Evolutionary conservation across 64 coral and sea anemone genomes (phyloP), one percentile per base, ranked within the genome.

Genomic region (Astreopora myriophthalma): DNA sequence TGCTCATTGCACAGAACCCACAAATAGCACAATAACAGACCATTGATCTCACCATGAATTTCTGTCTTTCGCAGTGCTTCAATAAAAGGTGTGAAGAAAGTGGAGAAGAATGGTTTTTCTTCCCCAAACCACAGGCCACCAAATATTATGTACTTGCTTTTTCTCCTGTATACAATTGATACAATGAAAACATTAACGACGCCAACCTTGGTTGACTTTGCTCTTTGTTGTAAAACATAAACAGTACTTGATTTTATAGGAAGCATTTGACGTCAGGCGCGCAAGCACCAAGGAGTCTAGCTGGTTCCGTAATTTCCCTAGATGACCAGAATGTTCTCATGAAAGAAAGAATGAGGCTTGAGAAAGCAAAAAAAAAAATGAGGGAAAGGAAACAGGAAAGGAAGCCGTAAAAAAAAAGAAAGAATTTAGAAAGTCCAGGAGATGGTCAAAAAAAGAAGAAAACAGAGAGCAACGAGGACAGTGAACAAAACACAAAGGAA

Each of bases 81-180:
- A 74, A 61, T 55, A 55, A 84, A 84, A 23, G 82, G 82, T 58
- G 60, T 65, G 61, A 86, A 86, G 61, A 86, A 86, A 63, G 82
- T 86, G 14, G 82, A 86, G 82, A 86, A 86, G 39, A 86, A 86
- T 67, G 82, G 82, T 39, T 86, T 86, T 28, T 65, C 34, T 86
- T 86, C 82, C 26, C 82, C 82, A 86, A 86, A 86, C 82, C 82
- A 86, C 63, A 86, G 62, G 38, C 71, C 71, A 29, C 31, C 71
- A 74, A 74, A 74, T 74, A 74, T 29, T 74, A 22, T 74, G 71
- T 74, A 74, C 38, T 31, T 74, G 31, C 38, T 74, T 39, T 74
- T 74, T 23, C 31, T 74, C 71, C 71, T 74, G 31, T 22, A 74
- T 35, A 23, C 31, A 20, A 26, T 3, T 14, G 49, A 55, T 9